Base-by-base conservation (phyloP, 2,888 invertebrate species). In the Tubiluchus corallicola region DNA sequence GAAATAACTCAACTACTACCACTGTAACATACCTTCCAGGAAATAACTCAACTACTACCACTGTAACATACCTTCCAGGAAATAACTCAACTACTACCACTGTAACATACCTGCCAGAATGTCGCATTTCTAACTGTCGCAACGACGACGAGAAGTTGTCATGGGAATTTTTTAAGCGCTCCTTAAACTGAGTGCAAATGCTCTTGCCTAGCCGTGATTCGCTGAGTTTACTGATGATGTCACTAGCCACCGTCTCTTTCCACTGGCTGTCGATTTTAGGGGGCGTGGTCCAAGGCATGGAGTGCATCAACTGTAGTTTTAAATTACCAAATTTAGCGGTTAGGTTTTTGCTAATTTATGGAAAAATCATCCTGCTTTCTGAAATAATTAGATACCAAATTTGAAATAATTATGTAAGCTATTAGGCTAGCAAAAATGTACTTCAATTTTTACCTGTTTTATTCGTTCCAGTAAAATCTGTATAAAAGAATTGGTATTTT, bases 71-170 rank as follows among this genome's bases (percentile, higher is more conserved):
- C n/a, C n/a, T n/a, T n/a, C n/a, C n/a, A n/a, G 21, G 13, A 17
- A 13, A 17, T 3, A 44, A 13, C 20, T 20, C 4, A 3, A 4
- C 20, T 18, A 2, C 20, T 15, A 45, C 5, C 19, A 21, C 15
- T 21, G 2, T 21, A 9, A 37, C 4, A 41, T 16, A 21, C 41
- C 37, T 16, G 16, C 37, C 16, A 5, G 5, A 17, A 38, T 38
- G 44, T 9, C 17, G 16, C 17, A 16, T 17, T 46, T 64, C 78
- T 13, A 85, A 64, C 37, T 77, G 72, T 19, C 74, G 67, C 45
- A 85, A 69, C 9, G 82, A 80, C 0, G 74, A 64, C 54, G 76
- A 74, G 62, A 83, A 85, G 1, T 75, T 65, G 55, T 81, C 81
- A 59, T 85, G 85, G 0, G 83, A 81, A 2, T 72, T 68, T 53